A percentile compares a stretch with the other conserved stretches of the same genome.
Evolutionary conservation across 2,797 vertebrate genomes (phyloP).

Genomic region (Myoxocephalus aenaeus): DNA sequence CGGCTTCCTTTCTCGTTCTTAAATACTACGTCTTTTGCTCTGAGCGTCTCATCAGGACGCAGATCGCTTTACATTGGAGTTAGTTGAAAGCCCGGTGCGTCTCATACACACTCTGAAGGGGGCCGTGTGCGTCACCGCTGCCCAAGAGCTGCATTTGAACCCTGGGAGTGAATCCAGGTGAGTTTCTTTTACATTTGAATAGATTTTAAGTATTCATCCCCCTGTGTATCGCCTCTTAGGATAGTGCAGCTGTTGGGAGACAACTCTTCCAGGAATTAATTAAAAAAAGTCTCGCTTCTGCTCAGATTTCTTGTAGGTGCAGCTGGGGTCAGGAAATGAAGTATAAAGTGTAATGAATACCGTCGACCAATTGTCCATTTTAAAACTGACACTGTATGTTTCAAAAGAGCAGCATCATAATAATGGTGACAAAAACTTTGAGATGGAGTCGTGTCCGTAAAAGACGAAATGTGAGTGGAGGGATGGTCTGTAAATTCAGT

Average conservation of each 20-base stretch:
- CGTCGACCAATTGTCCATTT: not conserved
- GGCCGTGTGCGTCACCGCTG: not conserved
- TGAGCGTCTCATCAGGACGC: not conserved
- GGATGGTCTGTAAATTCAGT: slow-evolving; percentile 23
- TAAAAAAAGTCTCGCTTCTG: not conserved
- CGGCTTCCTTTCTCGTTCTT: not conserved
- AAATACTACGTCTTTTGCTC: not conserved
- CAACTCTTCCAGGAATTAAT: slow-evolving; percentile 20
- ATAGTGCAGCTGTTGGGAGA: slow-evolving; percentile 12
- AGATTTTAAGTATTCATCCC: not conserved
- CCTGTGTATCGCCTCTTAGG: not conserved
- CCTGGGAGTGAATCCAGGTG: not conserved
- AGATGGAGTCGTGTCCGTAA: not conserved
- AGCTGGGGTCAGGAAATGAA: slow-evolving; percentile 18
- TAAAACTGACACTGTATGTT: slow-evolving; percentile 2
- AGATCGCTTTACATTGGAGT: not conserved
- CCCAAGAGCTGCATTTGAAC: not conserved
- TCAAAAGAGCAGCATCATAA: not conserved
- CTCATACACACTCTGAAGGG: not conserved
- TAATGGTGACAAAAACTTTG: not conserved
- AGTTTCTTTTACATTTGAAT: not conserved
- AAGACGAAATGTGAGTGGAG: slow-evolving; percentile 27
- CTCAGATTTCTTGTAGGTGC: slow-evolving; percentile 13
- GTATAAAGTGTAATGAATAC: not conserved
- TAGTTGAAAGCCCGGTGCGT: not conserved